Percentiles rank a stretch among this genome's conserved stretches.
These are phyloP conservation scores for Agriotes lineatus DNA, from an alignment of 2,888 invertebrate species.

Conservation along the genomic window DNA sequence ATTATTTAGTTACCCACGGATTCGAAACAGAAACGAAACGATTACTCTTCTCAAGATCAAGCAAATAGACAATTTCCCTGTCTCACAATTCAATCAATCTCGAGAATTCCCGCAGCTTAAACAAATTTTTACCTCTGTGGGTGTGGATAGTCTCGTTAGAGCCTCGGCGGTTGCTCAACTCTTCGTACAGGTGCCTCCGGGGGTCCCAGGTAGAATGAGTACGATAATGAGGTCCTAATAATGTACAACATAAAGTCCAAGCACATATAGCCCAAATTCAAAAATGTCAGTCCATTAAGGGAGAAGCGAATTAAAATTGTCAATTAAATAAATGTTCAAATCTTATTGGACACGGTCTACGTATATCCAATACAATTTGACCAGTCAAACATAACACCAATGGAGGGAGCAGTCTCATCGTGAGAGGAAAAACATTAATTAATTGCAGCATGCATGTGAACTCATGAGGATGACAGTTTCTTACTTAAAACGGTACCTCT, in stretches of 20 bases:
- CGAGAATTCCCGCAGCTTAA: slow-evolving; percentile 10
- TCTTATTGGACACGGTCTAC: slow-evolving; percentile 19
- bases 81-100: slow-evolving; percentile 9
- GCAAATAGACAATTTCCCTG: slow-evolving; percentile 6
- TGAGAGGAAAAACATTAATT: slow-evolving; percentile 19
- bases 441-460: slow-evolving; percentile 39
- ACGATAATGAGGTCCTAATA: slow-evolving; percentile 66
- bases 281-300: slow-evolving; percentile 18
- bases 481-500: slow-evolving; percentile 93
- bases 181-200: slow-evolving; percentile 89
- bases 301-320: slow-evolving; percentile 22
- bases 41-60: background rate
- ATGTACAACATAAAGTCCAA: slow-evolving; percentile 49
- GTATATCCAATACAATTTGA: slow-evolving; percentile 20
- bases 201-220: slow-evolving; percentile 90
- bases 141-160: slow-evolving; percentile 78
- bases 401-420: slow-evolving; percentile 6
- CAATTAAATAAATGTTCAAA: background rate
- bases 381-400: slow-evolving; percentile 4
- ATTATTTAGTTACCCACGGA: slow-evolving; percentile 15
- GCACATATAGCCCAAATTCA: slow-evolving; percentile 46
- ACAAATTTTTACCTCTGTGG: slow-evolving; percentile 63
- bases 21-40: slow-evolving; percentile 23
- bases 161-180: slow-evolving; percentile 81
- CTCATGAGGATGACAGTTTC: slow-evolving; percentile 62